Evolutionary conservation across 2,113 vertebrate species (phyloP).

Genomic region (Epinephelus fuscoguttatus): DNA sequence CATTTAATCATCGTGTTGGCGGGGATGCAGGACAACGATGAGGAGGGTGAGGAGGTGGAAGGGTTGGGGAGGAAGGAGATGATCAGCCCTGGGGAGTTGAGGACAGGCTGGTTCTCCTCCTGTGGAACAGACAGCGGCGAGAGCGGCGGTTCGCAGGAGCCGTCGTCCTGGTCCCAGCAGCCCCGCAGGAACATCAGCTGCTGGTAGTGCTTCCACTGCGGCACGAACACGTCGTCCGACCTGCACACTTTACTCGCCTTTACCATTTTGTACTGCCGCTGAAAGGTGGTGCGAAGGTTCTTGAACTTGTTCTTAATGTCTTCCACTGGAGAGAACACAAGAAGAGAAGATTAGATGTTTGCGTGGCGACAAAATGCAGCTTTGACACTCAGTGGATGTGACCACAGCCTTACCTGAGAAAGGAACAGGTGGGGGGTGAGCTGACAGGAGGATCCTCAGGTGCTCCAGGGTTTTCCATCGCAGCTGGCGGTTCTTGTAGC

Average conservation of each 20-base stretch:
- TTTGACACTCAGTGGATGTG: not conserved
- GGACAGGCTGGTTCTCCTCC: constrained; percentile 34
- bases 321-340: constrained; percentile 52
- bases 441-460: constrained; percentile 64
- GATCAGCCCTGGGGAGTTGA: not conserved
- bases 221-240: constrained; percentile 44
- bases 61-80: constrained; percentile 44
- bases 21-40: constrained; percentile 27
- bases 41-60: constrained; percentile 14
- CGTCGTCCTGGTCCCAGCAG: constrained; percentile 56
- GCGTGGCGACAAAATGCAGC: not conserved
- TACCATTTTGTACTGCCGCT: constrained; percentile 72
- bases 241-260: constrained; percentile 37
- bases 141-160: not conserved
- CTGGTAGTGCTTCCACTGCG: constrained; percentile 76
- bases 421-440: constrained; percentile 53
- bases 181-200: constrained; percentile 74
- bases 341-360: not conserved
- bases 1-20: constrained; percentile 49
- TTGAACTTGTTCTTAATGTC: constrained; percentile 78
- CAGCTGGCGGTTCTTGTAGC: constrained; percentile 75
- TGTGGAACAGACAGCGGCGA: not conserved
- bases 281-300: constrained; percentile 75
- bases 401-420: constrained; percentile 54
- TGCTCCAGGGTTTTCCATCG: constrained; percentile 71